Evolutionary conservation across 1,140 invertebrate species (phyloP).

Genomic region (Anastrepha ludens): DNA sequence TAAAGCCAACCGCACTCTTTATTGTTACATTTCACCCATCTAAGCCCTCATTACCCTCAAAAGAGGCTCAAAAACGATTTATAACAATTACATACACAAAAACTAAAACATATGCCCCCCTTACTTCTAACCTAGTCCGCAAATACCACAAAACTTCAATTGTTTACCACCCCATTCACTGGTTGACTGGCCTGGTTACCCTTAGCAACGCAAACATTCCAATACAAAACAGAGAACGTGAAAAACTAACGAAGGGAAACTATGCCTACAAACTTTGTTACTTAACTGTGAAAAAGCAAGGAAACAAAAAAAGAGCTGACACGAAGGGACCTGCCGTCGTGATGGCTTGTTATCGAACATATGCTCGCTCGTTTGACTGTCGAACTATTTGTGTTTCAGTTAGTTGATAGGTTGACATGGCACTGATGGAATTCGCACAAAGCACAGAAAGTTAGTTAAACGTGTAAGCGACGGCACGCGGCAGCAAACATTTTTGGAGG

Average conservation of each 20-base stretch:
- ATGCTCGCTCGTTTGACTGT: background rate
- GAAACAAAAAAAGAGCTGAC: background rate
- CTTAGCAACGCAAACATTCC: slow-evolving; percentile 60
- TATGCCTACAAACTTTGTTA: background rate
- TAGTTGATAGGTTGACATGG: background rate
- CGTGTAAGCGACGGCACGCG: background rate
- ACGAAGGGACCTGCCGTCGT: background rate
- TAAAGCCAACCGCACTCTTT: too few species aligned
- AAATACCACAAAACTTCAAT: slow-evolving; percentile 53
- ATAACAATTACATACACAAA: background rate
- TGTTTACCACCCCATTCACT: slow-evolving; percentile 59
- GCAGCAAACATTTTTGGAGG: background rate
- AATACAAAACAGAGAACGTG: slow-evolving; percentile 62
- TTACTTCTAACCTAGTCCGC: background rate
- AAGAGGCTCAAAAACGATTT: too few species aligned
- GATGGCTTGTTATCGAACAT: background rate
- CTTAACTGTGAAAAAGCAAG: background rate
- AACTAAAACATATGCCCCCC: background rate
- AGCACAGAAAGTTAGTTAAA: background rate
- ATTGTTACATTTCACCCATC: too few species aligned
- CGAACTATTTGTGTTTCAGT: background rate
- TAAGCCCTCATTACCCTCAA: too few species aligned
- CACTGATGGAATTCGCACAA: slow-evolving; percentile 28
- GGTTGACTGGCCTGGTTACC: slow-evolving; percentile 21
- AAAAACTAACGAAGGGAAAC: background rate